A percentile compares a stretch with the other conserved stretches of the same genome.
Conservation (phyloP, 1,140 invertebrate species). For the Lasaia peninsularis region DNA sequence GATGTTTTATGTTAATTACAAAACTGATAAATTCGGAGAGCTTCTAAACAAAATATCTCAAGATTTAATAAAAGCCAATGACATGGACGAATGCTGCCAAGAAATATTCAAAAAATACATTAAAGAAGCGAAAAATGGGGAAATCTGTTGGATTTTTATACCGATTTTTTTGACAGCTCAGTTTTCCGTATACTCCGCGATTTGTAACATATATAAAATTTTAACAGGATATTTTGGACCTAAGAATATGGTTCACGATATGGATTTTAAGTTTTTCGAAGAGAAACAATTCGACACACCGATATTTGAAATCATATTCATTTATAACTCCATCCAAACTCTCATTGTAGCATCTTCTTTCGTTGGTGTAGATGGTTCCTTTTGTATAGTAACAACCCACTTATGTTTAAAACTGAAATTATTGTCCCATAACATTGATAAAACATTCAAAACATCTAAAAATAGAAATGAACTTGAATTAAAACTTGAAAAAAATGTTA, state of each 20-base stretch:
- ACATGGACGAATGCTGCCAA: constrained; percentile 44
- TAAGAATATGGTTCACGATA: constrained; percentile 54
- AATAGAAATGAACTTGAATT: constrained; percentile 30
- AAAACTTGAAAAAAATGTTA: constrained; percentile 41
- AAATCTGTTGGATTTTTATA: constrained; percentile 46
- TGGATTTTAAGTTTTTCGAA: constrained; percentile 46
- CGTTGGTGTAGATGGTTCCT: constrained; percentile 53
- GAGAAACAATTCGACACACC: constrained; percentile 51
- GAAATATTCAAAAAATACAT: constrained; percentile 42
- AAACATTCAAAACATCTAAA: constrained; percentile 38
- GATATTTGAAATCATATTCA: constrained; percentile 48
- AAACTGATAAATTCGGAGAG: constrained; percentile 38
- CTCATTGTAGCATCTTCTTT: constrained; percentile 41
- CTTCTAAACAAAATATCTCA: constrained; percentile 42
- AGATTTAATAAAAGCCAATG: constrained; percentile 46
- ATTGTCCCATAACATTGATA: constrained; percentile 40
- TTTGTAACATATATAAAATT: constrained; percentile 38
- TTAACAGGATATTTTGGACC: constrained; percentile 37
- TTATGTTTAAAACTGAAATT: constrained; percentile 50
- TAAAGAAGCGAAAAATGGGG: constrained; percentile 43
- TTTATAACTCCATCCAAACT: constrained; percentile 39
- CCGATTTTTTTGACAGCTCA: constrained; percentile 42
- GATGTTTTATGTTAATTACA: constrained; percentile 38
- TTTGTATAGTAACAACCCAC: constrained; percentile 53
- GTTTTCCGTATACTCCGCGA: constrained; percentile 45